Evolutionary conservation across 2,888 invertebrate genomes (phyloP).

Genomic region (Andrena fulva): DNA sequence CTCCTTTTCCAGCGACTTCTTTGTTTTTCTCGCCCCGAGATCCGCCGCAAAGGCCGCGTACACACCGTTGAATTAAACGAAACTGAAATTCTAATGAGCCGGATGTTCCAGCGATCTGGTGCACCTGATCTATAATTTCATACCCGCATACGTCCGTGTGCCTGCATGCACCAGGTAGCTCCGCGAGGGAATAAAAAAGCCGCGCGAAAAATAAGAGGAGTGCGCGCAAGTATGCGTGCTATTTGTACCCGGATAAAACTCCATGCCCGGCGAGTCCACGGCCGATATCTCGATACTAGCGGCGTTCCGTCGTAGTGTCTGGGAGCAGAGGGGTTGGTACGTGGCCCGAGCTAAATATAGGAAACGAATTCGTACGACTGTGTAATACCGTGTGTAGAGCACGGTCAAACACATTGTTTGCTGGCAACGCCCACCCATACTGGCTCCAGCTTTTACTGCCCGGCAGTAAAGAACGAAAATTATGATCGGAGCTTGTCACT

Average conservation of each 20-base stretch:
- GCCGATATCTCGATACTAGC: neutral
- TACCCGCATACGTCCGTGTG: constrained; percentile 57
- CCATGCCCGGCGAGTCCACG: neutral
- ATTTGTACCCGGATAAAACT: neutral
- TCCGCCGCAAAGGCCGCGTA: constrained; percentile 32
- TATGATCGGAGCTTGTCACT: constrained; percentile 82
- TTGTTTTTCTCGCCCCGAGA: constrained; percentile 54
- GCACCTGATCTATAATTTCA: constrained; percentile 67
- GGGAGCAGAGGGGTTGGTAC: constrained; percentile 27
- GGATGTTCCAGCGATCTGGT: constrained; percentile 56
- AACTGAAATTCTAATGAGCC: constrained; percentile 57
- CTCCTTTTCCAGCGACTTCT: constrained; percentile 5
- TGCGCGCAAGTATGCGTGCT: neutral
- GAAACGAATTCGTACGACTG: constrained; percentile 72
- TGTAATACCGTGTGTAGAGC: constrained; percentile 74
- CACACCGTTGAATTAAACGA: constrained; percentile 50
- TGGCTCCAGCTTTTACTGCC: constrained; percentile 81
- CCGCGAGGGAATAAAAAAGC: constrained; percentile 6
- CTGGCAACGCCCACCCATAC: constrained; percentile 82
- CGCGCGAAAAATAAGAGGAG: neutral
- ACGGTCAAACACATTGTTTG: constrained; percentile 83
- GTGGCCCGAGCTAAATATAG: constrained; percentile 75
- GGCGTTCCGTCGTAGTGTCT: neutral
- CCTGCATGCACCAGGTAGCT: constrained; percentile 39
- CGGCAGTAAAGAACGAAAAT: constrained; percentile 83